Base-by-base conservation (phyloP, 1,140 invertebrate genomes). In the Drosophila pseudoananassae region DNA sequence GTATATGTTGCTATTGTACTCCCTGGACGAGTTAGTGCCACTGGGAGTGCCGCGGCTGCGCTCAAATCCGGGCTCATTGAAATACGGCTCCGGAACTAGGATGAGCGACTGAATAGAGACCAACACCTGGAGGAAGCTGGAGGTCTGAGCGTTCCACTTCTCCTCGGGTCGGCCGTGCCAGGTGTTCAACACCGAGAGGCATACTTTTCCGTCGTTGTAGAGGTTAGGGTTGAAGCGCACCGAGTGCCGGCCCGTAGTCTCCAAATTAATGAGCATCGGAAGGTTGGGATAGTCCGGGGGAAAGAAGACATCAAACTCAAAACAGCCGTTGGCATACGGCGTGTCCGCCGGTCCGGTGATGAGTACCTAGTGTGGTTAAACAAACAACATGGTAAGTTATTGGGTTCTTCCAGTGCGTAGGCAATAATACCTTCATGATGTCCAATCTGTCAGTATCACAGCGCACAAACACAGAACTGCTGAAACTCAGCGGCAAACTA, bases 161-260 rank as follows among this genome's bases (percentile, higher is more conserved):
- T 99, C 98, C 92, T 99, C 98, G n/a, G 98, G 98, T 61, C 98
- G 93, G 4, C 98, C 98, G 92, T 99, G 98, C 98, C 98, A 99
- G 0, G 98, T 99, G 92, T 99, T 99, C 20, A 99, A 93, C 61
- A 99, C 96, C 76, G 97, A 98, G 76, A 99, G 95, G 92, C 98
- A 99, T 52, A 99, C 98, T 94, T 98, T 98, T 51, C 98, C 98
- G 93, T 99, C 98, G 93, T 98, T 98, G 92, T 99, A 99, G 20
- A 99, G 93, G 94, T 99, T 99, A 23, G 98, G 98, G 93, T 99
- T 99, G 92, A 99, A 99, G 69, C 98, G 94, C 75, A 99, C 96
- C 0, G 96, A 96, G 85, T 97, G 97, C 59, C 97, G 96, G 25
- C 98, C 98, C 2, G 98, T 99, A 9, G 98, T 99, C 93, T 98